Evolutionary conservation across 37 sponge, comb jelly and placozoan species (phyloP).

Genomic region (Mnemiopsis leidyi): DNA sequence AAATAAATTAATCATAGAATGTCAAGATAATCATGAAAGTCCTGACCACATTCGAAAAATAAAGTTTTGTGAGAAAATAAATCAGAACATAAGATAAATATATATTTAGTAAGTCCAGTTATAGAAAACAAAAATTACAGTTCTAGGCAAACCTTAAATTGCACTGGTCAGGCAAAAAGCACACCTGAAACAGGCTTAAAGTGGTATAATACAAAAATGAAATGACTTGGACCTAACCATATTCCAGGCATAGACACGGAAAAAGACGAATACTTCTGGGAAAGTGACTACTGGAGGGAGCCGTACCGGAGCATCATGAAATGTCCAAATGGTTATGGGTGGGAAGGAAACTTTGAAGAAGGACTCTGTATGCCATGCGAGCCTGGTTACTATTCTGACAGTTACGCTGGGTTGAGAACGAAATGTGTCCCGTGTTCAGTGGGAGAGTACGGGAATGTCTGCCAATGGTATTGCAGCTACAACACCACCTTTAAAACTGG

Average conservation of each 20-base stretch:
- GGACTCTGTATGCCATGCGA: neutral
- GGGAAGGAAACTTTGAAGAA: neutral
- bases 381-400: neutral
- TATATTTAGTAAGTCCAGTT: no score
- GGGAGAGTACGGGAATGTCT: neutral
- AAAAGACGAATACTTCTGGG: neutral
- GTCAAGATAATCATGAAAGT: no score
- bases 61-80: no score
- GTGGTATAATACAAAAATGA: no score
- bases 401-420: neutral
- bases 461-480: neutral
- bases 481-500: neutral
- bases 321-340: neutral
- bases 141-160: no score
- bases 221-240: no score
- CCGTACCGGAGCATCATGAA: neutral
- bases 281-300: neutral
- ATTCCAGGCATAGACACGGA: neutral
- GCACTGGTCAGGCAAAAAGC: no score
- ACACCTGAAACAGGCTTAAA: no score
- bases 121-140: no score
- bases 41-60: no score
- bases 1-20: no score
- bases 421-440: neutral
- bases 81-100: no score